Evolutionary conservation across 1,140 invertebrate species (phyloP).

Genomic region (Trissolcus basalis): DNA sequence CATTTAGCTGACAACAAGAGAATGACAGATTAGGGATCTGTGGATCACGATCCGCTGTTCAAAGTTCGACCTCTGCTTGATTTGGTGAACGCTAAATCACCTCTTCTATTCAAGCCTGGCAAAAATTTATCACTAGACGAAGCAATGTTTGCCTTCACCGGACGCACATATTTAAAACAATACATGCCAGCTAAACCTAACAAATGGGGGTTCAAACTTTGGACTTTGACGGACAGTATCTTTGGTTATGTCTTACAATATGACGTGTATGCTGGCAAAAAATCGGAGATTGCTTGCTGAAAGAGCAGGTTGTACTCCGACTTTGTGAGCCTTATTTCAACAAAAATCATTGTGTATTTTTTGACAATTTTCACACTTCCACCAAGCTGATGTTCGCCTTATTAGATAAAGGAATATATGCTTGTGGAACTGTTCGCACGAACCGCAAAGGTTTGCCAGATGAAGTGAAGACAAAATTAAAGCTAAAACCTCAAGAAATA

Average conservation of each 20-base stretch:
- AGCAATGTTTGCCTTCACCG: slow-evolving; percentile 22
- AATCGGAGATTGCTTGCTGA: slow-evolving; percentile 24
- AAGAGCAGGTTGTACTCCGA: slow-evolving; percentile 22
- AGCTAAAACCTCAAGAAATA: slow-evolving; percentile 19
- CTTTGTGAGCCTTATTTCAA: slow-evolving; percentile 1
- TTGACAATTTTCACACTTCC: too few species aligned
- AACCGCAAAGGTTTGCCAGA: neutral
- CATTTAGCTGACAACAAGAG: too few species aligned
- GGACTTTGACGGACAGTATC: slow-evolving; percentile 9
- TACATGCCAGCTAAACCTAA: slow-evolving; percentile 32
- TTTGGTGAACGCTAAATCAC: neutral
- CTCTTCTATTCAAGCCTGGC: slow-evolving; percentile 12
- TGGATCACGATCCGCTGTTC: neutral
- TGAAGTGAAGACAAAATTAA: slow-evolving; percentile 9
- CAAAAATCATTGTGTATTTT: too few species aligned
- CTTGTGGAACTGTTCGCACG: too few species aligned
- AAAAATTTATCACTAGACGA: slow-evolving; percentile 24
- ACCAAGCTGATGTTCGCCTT: too few species aligned
- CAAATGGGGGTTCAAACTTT: slow-evolving; percentile 27
- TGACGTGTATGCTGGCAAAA: slow-evolving; percentile 31
- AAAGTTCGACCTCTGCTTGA: neutral
- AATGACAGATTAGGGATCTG: too few species aligned
- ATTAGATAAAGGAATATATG: too few species aligned
- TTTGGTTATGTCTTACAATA: slow-evolving; percentile 22
- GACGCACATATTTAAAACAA: slow-evolving; percentile 20